These are phyloP conservation scores for Diloba caeruleocephala DNA, from an alignment of 2,888 invertebrate species.

Conservation along the genomic window DNA sequence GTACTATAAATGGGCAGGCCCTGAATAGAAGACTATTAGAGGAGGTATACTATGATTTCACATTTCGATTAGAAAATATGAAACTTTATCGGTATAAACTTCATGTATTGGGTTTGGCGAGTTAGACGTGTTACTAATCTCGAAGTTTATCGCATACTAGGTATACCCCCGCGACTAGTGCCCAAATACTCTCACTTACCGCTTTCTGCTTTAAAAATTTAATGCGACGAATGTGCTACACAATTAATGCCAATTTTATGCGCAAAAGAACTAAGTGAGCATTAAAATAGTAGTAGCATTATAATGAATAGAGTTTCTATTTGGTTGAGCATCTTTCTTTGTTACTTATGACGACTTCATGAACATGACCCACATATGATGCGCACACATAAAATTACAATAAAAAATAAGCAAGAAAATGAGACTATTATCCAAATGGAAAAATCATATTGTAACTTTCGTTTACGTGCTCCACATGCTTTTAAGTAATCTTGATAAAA, in stretches of 20 bases:
- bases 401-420: slow-evolving; percentile 34
- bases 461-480: slow-evolving; percentile 13
- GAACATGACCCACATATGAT: slow-evolving; percentile 52
- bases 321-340: slow-evolving; percentile 46
- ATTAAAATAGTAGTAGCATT: slow-evolving; percentile 59
- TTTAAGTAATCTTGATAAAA: slow-evolving; percentile 31
- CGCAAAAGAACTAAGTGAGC: slow-evolving; percentile 66
- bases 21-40: not conserved
- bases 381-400: slow-evolving; percentile 30
- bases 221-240: slow-evolving; percentile 60
- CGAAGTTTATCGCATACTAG: not conserved
- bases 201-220: slow-evolving; percentile 79
- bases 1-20: not conserved
- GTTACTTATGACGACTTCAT: slow-evolving; percentile 45
- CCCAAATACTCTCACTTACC: slow-evolving; percentile 71
- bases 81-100: not conserved
- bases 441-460: slow-evolving; percentile 38
- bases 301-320: slow-evolving; percentile 64
- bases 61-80: not conserved
- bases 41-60: not conserved
- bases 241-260: slow-evolving; percentile 76
- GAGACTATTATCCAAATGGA: slow-evolving; percentile 26
- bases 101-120: not conserved
- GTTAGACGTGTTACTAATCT: not conserved
- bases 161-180: slow-evolving; percentile 7